These are phyloP conservation scores for Pipa parva DNA, from an alignment of 2,113 vertebrate genomes.

Conservation along the genomic window DNA sequence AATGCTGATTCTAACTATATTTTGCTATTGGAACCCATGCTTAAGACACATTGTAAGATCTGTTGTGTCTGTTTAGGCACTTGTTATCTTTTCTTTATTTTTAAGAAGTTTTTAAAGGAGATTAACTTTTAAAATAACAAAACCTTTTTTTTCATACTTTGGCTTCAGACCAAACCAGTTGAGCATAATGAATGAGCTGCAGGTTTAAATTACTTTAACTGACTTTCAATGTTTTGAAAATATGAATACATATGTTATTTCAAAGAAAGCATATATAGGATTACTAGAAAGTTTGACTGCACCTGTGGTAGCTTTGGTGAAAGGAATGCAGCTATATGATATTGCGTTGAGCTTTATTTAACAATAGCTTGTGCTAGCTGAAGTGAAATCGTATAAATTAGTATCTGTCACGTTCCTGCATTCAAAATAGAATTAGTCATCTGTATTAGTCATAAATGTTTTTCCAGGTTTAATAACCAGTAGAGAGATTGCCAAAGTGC, in stretches of 20 bases:
- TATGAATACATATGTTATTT: slow-evolving; percentile 35
- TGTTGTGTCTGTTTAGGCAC: not conserved
- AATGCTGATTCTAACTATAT: too few relatives aligned
- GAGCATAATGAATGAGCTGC: not conserved
- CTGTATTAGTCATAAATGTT: slow-evolving; percentile 69
- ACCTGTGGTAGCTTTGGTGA: slow-evolving; percentile 30
- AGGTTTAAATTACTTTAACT: slow-evolving; percentile 20
- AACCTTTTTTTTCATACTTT: slow-evolving; percentile 13
- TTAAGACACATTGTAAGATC: slow-evolving; percentile 6
- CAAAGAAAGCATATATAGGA: not conserved
- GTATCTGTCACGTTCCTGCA: slow-evolving; percentile 57
- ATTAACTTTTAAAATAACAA: not conserved
- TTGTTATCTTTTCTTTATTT: slow-evolving; percentile 11
- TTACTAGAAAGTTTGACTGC: slow-evolving; percentile 13
- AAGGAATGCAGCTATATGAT: slow-evolving; percentile 10
- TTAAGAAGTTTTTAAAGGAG: not conserved
- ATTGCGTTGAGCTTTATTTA: not conserved
- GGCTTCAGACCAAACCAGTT: rapidly evolving
- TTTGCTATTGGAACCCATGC: too few relatives aligned
- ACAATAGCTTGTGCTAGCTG: slow-evolving; percentile 50
- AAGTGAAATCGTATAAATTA: slow-evolving; percentile 59
- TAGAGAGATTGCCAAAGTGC: slow-evolving; percentile 61
- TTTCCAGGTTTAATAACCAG: slow-evolving; percentile 66
- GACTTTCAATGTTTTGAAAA: slow-evolving; percentile 9
- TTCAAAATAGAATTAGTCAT: slow-evolving; percentile 66